Base-by-base conservation (phyloP, 2,797 vertebrate species). In the Cichlasoma orientale region DNA sequence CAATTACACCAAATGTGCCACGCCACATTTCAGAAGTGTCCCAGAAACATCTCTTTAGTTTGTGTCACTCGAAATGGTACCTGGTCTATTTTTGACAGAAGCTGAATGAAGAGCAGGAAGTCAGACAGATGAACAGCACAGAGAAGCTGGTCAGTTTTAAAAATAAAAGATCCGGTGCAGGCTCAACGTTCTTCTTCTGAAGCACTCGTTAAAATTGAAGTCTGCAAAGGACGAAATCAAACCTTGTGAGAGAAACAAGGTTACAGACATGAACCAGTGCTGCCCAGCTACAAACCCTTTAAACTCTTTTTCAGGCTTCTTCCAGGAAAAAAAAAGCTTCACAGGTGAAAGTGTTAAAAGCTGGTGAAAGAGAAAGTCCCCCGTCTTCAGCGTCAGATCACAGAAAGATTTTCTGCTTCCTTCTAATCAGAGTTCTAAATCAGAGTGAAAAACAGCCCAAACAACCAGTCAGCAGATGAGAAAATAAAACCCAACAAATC, bases 391-490 rank as follows among this genome's bases (percentile, higher is more conserved):
- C 19, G 52, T 44, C 29, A 50, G 44, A 50, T 29, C 63, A 68
- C 29, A 68, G 25, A 50, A 25, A 68, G 25, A 68, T 52, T 31
- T 50, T 23, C 50, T 68, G 52, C 44, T 68, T 68, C 44, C 63
- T 52, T 52, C 25, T 68, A 68, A 68, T 68, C 41, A 47, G 0
- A 66, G 16, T 47, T 50, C 61, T 29, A 19, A 66, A 66, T 68
- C 44, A 68, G 63, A 68, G 44, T 52, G 10, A 68, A 47, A n/a
- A 68, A n/a, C 63, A 68, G 63, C 25, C 44, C 31, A 50, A 68
- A 68, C 25, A 68, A n/a, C 63, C 41, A 68, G 63, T 52, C 63
- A 68, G 63, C 44, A 68, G 63, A 72, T 36, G 18, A 56, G 53
- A 56, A 56, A 56, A 71, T 71, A 33, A 71, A 71, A 52, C n/a